Evolutionary conservation across 2,797 vertebrate species (phyloP).

Genomic region (Molothrus ater): DNA sequence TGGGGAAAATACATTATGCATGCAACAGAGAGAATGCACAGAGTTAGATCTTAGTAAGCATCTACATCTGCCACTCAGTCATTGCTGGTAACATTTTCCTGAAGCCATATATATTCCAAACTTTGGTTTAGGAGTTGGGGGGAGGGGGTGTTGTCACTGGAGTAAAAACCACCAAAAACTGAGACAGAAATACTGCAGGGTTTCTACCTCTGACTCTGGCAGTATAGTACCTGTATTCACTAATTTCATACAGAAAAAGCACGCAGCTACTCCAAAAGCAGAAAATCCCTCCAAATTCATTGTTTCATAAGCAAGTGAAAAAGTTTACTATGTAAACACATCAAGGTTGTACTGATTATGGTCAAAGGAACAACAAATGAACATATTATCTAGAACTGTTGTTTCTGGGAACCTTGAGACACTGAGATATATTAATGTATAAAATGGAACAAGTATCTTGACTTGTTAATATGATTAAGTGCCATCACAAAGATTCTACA

Average conservation of each 20-base stretch:
- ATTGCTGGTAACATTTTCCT: not conserved
- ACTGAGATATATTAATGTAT: not conserved
- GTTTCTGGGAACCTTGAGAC: not conserved
- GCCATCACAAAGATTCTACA: not conserved
- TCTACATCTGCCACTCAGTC: slow-evolving; percentile 42
- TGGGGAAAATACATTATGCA: slow-evolving; percentile 44
- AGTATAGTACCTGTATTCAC: not conserved
- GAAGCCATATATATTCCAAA: not conserved
- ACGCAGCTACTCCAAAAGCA: not conserved
- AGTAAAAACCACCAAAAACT: not conserved
- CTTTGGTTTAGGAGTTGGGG: not conserved
- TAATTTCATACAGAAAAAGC: not conserved
- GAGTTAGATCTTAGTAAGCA: slow-evolving; percentile 36
- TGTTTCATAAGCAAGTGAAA: not conserved
- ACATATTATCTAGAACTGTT: not conserved
- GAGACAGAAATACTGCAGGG: not conserved
- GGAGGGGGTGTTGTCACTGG: not conserved
- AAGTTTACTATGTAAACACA: not conserved
- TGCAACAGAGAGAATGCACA: not conserved
- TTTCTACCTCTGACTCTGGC: not conserved
- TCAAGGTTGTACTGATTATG: not conserved
- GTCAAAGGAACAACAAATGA: rapidly evolving
- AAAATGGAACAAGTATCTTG: not conserved
- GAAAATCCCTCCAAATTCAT: not conserved
- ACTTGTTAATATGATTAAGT: not conserved